These are phyloP conservation scores for Carollia perspicillata DNA, from an alignment of 2,113 vertebrate species.

Conservation along the genomic window DNA sequence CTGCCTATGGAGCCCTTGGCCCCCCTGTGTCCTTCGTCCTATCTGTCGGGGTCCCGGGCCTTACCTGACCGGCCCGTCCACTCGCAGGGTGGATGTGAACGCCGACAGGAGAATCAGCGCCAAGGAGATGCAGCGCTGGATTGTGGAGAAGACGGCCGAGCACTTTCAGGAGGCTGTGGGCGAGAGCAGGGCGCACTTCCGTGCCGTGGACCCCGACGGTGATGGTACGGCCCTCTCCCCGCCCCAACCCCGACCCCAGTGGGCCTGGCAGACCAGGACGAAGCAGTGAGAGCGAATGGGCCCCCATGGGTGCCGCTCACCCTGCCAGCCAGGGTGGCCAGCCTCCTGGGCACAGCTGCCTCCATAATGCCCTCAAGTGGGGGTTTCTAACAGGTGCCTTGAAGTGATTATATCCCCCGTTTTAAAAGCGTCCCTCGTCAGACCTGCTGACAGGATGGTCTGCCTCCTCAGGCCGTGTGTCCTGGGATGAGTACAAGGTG, in stretches of 20 bases:
- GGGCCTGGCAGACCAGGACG: background rate
- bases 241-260: background rate
- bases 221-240: slow-evolving; percentile 84
- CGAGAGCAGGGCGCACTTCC: slow-evolving; percentile 94
- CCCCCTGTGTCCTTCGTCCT: fast-evolving
- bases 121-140: slow-evolving; percentile 96
- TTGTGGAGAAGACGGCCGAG: slow-evolving; percentile 96
- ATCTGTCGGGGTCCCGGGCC: background rate
- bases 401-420: no score
- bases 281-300: background rate
- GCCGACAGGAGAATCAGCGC: slow-evolving; percentile 89
- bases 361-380: background rate
- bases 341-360: background rate
- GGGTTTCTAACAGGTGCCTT: fast-evolving
- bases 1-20: background rate
- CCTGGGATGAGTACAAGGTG: slow-evolving; percentile 95
- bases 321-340: background rate
- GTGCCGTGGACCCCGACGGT: slow-evolving; percentile 92
- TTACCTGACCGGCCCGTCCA: fast-evolving
- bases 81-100: slow-evolving; percentile 90
- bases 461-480: slow-evolving; percentile 86
- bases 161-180: slow-evolving; percentile 93
- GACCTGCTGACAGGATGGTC: fast-evolving
- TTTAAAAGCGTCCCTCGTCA: fast-evolving
- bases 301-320: background rate